These are phyloP conservation scores for Callaeas wilsoni DNA, from an alignment of 2,113 vertebrate genomes.

Conservation along the genomic window DNA sequence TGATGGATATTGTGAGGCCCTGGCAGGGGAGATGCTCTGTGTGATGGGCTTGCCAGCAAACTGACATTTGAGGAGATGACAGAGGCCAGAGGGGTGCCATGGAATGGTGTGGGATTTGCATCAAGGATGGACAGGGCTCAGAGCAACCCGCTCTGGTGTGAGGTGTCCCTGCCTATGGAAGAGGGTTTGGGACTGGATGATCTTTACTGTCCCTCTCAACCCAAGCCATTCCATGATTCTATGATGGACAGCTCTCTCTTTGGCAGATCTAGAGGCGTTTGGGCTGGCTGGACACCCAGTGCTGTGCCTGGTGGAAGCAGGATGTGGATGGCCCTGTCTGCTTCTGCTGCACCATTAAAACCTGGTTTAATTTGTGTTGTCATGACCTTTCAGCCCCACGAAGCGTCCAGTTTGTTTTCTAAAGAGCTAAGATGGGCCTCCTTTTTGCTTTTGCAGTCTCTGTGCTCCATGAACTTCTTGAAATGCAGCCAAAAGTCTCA, in stretches of 20 bases:
- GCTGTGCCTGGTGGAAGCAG: neutral
- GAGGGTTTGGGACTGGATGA: neutral
- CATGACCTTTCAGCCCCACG: rapidly evolving
- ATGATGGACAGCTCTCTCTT: neutral
- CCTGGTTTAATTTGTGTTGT: neutral
- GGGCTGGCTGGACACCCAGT: neutral
- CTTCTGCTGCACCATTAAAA: neutral
- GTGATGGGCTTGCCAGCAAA: neutral
- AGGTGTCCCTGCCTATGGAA: neutral
- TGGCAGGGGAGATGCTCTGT: neutral
- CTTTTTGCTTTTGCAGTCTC: neutral
- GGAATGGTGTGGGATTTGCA: neutral
- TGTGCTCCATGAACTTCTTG: neutral
- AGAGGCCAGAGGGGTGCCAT: neutral
- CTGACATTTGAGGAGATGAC: rapidly evolving
- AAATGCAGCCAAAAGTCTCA: neutral
- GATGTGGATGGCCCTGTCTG: neutral
- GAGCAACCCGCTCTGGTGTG: neutral
- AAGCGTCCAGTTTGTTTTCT: neutral
- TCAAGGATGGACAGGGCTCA: rapidly evolving
- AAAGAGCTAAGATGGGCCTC: neutral
- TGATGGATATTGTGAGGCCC: neutral
- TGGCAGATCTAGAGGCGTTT: neutral
- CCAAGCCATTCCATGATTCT: neutral
- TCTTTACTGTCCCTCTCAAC: neutral